These are phyloP conservation scores for Leptonema lineaticorne DNA, from an alignment of 1,140 invertebrate genomes.

Conservation along the genomic window DNA sequence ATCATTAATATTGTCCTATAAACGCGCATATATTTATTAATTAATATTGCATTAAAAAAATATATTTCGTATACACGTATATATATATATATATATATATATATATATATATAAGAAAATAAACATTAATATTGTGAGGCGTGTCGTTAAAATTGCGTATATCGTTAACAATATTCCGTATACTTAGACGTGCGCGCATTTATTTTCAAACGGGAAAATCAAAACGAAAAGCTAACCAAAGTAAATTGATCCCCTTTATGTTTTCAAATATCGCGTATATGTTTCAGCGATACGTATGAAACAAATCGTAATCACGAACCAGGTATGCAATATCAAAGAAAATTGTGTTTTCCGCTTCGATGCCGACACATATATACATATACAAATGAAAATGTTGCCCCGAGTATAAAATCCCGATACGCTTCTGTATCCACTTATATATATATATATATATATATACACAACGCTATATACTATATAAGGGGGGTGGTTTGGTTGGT, in stretches of 20 bases:
- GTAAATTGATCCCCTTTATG: constrained; percentile 33
- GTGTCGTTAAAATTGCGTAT: no score
- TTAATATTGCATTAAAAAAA: no score
- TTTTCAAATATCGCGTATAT: constrained; percentile 31
- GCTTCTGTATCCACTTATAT: no score
- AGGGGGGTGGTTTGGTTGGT: background rate
- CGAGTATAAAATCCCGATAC: background rate
- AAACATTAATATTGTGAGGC: background rate
- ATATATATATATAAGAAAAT: background rate
- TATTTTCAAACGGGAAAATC: constrained; percentile 29
- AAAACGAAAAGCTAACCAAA: constrained; percentile 31
- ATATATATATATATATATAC: no score
- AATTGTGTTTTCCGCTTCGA: constrained; percentile 40
- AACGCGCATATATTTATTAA: no score
- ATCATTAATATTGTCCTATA: no score
- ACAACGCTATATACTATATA: background rate
- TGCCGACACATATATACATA: constrained; percentile 3
- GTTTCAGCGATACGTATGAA: constrained; percentile 26
- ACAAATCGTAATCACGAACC: constrained; percentile 41
- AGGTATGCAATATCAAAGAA: constrained; percentile 42
- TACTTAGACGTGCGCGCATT: no score
- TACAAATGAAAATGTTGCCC: constrained; percentile 38
- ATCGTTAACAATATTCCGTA: no score
- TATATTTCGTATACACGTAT: no score
- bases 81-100: background rate